phyloP scores from a whole-genome alignment of 2,888 invertebrate genomes.

The Rhagonycha lutea region DNA sequence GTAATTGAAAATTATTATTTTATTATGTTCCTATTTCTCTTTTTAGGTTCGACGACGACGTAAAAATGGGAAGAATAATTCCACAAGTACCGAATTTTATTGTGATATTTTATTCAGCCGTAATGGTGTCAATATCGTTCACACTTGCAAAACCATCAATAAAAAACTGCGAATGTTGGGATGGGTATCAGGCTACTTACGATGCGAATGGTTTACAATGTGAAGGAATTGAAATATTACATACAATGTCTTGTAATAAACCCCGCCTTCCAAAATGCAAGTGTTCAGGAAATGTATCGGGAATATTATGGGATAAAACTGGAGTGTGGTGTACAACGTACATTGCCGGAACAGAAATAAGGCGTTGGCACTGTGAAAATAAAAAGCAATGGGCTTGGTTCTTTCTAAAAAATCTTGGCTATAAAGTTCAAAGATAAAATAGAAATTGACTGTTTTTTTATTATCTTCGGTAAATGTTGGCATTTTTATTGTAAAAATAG shows the following conservation, averaged over 20 bases:
- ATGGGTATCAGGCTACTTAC: constrained; percentile 24
- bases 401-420: constrained; percentile 10
- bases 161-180: constrained; percentile 16
- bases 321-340: constrained; percentile 23
- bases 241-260: constrained; percentile 31
- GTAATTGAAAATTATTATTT: not conserved
- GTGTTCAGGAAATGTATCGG: constrained; percentile 28
- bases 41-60: not conserved
- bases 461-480: not conserved
- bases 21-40: not conserved
- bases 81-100: not conserved
- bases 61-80: not conserved
- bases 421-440: constrained; percentile 3
- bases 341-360: constrained; percentile 10
- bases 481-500: not conserved
- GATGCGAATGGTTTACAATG: constrained; percentile 25
- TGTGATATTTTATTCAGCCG: not conserved
- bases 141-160: not conserved
- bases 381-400: constrained; percentile 18
- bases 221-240: constrained; percentile 23
- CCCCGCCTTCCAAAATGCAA: constrained; percentile 31
- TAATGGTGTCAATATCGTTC: not conserved
- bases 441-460: not conserved
- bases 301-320: constrained; percentile 16
- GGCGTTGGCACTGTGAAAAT: constrained; percentile 24